Evolutionary conservation across 2,888 invertebrate genomes (phyloP).

Genomic region (Zonitis immaculata): DNA sequence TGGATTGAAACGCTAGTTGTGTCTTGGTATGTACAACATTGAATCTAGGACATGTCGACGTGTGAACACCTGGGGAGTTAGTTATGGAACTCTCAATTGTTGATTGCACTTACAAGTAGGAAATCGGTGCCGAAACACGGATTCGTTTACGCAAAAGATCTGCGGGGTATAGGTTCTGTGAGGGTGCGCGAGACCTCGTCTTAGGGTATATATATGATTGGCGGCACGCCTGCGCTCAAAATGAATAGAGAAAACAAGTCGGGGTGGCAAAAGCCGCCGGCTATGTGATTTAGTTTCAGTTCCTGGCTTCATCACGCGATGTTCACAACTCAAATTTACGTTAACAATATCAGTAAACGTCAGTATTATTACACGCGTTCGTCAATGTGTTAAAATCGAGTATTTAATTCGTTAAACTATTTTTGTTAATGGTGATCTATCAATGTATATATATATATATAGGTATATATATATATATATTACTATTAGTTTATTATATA

Average conservation of each 20-base stretch:
- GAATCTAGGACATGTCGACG: slow-evolving; percentile 15
- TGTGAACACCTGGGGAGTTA: slow-evolving; percentile 27
- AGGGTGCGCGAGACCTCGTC: slow-evolving; percentile 40
- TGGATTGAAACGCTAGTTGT: not conserved
- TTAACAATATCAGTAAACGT: slow-evolving; percentile 29
- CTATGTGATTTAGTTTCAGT: slow-evolving; percentile 49
- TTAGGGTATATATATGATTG: slow-evolving; percentile 32
- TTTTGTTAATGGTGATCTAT: slow-evolving; percentile 13
- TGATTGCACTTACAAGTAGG: slow-evolving; percentile 28
- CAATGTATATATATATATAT: no score
- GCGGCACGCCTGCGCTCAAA: slow-evolving; percentile 40
- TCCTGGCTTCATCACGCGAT: slow-evolving; percentile 41
- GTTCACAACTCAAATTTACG: slow-evolving; percentile 32
- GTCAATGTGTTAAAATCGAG: no score
- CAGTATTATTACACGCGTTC: slow-evolving; percentile 34
- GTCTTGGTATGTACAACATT: slow-evolving; percentile 9
- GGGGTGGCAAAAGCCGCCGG: slow-evolving; percentile 46
- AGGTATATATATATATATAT: no score
- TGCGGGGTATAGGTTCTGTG: slow-evolving; percentile 26
- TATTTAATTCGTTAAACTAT: no score
- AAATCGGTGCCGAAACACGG: slow-evolving; percentile 30
- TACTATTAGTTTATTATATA: no score
- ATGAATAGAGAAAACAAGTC: slow-evolving; percentile 40
- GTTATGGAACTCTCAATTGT: slow-evolving; percentile 29
- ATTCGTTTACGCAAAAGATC: slow-evolving; percentile 32